Conservation (phyloP, 2,113 vertebrate species). For the Danionella cerebrum region DNA sequence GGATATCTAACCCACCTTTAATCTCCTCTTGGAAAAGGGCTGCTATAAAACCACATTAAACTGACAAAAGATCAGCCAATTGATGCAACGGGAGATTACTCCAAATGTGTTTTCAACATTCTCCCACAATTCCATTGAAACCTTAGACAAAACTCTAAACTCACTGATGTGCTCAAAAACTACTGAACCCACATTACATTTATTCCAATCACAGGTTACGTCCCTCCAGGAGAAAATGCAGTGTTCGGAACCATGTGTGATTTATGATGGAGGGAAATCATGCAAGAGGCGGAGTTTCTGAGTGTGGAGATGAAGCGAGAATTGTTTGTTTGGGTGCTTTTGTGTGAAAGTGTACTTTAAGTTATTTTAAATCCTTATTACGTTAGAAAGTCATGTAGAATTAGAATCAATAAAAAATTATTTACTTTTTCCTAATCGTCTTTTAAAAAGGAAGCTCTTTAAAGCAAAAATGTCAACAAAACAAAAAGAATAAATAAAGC, state of each 20-base stretch:
- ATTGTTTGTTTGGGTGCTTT: too few species aligned
- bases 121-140: neutral
- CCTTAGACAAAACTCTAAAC: neutral
- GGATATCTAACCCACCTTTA: constrained; percentile 37
- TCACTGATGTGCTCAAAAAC: constrained; percentile 46
- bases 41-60: constrained; percentile 36
- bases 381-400: too few species aligned
- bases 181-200: constrained; percentile 42
- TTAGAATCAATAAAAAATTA: too few species aligned
- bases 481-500: too few species aligned
- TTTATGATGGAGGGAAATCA: constrained; percentile 50
- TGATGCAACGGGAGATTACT: constrained; percentile 28
- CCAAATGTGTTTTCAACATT: constrained; percentile 32
- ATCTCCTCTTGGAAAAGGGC: constrained; percentile 33
- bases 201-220: constrained; percentile 44
- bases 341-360: too few species aligned
- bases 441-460: too few species aligned
- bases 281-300: constrained; percentile 32
- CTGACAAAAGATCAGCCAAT: constrained; percentile 31
- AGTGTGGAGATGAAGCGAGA: neutral
- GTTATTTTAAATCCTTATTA: too few species aligned
- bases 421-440: too few species aligned
- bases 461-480: too few species aligned
- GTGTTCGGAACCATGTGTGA: constrained; percentile 32
- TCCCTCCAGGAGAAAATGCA: constrained; percentile 27